phyloP scores from a whole-genome alignment of 1,140 invertebrate species.

The Drosophila saltans region DNA sequence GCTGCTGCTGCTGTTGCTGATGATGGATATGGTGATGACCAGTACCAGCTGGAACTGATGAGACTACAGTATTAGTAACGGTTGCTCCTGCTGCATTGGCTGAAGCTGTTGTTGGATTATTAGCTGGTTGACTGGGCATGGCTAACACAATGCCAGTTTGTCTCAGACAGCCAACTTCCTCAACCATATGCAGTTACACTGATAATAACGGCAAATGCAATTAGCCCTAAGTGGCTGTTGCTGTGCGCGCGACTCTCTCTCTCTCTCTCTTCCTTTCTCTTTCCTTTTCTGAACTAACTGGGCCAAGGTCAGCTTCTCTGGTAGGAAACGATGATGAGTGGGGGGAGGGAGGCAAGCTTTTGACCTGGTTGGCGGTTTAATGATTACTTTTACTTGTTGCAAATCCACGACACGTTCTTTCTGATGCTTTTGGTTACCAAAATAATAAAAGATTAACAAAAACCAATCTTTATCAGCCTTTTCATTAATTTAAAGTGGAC shows the following conservation, averaged over 20 bases:
- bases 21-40: conserved; percentile 19
- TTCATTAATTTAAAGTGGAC: no score
- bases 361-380: not conserved
- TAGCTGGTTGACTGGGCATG: conserved; percentile 58
- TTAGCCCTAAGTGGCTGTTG: conserved; percentile 40
- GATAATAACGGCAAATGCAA: conserved; percentile 41
- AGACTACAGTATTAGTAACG: not conserved
- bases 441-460: no score
- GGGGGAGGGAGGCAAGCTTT: not conserved
- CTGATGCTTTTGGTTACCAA: no score
- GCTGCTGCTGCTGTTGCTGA: conserved; percentile 23
- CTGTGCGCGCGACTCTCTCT: conserved; percentile 27
- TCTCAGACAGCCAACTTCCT: conserved; percentile 68
- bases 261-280: not conserved
- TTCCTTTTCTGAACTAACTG: conserved; percentile 35
- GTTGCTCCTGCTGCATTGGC: conserved; percentile 6
- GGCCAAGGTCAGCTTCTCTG: conserved; percentile 55
- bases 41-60: conserved; percentile 4
- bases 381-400: conserved; percentile 40
- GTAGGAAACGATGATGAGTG: no score
- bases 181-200: conserved; percentile 50
- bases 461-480: no score
- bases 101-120: conserved; percentile 24
- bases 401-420: not conserved
- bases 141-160: conserved; percentile 62